Base-by-base conservation (phyloP, 2,113 vertebrate genomes). In the Sinocyclocheilus anophthalmus region DNA sequence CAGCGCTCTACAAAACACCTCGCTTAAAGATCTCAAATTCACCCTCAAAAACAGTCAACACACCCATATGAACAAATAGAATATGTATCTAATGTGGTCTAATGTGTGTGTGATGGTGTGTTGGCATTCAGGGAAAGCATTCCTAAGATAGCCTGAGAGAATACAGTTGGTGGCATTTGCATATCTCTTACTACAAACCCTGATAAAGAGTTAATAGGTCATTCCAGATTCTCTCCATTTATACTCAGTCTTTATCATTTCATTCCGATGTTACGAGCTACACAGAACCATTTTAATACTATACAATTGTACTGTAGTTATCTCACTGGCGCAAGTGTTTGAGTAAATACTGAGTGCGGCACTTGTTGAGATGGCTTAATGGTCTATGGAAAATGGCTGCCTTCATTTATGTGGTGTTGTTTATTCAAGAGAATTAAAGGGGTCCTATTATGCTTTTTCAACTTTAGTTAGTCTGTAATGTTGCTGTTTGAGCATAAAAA, bases 91-190 rank as follows among this genome's bases (percentile, higher is more conserved):
- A 70, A 37, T 50, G 26, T 72, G 42, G 18, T 2, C 11, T 22
- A 9, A 48, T 65, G 53, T 85, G 78, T 61, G 48, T 83, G 57
- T 37, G 33, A 42, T 45, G 61, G 37, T 84, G 30, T 65, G 18
- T 87, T 13, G 2, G n/a, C 24, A n/a, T 65, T 76, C 22, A 18
- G 53, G 57, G 55, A 73, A 90, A 78, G 87, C 45, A 55, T 75
- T 39, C 50, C 70, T 48, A 24, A 80, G 33, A 70, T 3, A 73
- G 83, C 73, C 86, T 48, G 87, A 86, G 75, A 85, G 12, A 76
- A 72, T 91, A 91, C 91, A 24, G 91, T 93, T 93, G 87, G 79
- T 30, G 69, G 67, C 45, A 93, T 94, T 94, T 94, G 90, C 91
- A 91, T 93, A 89, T 87, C 87, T 42, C 69, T 73, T 82, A 83